These are phyloP conservation scores for Melanotaenia parkinsoni DNA, from an alignment of 2,797 vertebrate species.

Conservation along the genomic window DNA sequence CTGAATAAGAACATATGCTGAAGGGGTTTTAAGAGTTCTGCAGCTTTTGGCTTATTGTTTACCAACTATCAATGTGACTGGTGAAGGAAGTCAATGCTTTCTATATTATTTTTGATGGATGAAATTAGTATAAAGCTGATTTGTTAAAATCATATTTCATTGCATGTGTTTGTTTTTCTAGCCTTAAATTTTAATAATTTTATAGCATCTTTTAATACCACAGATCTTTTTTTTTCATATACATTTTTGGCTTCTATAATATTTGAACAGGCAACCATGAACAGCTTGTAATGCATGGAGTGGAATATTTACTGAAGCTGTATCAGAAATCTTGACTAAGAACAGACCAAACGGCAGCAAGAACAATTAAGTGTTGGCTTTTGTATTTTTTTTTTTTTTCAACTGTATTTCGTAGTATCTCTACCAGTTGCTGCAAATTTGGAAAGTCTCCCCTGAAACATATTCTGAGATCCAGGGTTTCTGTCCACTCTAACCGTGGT, in stretches of 20 bases:
- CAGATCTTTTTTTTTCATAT: background rate
- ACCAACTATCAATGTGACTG: no score
- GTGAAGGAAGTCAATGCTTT: no score
- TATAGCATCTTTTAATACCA: background rate
- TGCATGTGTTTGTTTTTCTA: background rate
- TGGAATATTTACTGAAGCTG: background rate
- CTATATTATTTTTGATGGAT: background rate
- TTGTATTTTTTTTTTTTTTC: background rate
- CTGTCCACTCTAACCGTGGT: conserved; percentile 62
- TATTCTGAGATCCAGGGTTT: conserved; percentile 87
- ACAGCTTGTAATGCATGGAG: background rate
- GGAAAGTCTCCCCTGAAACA: conserved; percentile 72
- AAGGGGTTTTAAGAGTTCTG: no score
- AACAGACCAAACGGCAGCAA: background rate
- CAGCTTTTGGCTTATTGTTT: no score
- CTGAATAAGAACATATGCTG: no score
- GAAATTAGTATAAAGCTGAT: background rate
- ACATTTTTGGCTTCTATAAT: no score
- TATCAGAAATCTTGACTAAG: background rate
- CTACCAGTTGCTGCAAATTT: conserved; percentile 46
- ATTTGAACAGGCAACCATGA: background rate
- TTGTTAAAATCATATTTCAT: background rate
- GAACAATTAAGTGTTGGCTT: background rate
- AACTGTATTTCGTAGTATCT: conserved; percentile 8
- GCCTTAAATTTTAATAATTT: background rate